These are phyloP conservation scores for Apantesis nais DNA, from an alignment of 2,888 invertebrate species.

Conservation along the genomic window DNA sequence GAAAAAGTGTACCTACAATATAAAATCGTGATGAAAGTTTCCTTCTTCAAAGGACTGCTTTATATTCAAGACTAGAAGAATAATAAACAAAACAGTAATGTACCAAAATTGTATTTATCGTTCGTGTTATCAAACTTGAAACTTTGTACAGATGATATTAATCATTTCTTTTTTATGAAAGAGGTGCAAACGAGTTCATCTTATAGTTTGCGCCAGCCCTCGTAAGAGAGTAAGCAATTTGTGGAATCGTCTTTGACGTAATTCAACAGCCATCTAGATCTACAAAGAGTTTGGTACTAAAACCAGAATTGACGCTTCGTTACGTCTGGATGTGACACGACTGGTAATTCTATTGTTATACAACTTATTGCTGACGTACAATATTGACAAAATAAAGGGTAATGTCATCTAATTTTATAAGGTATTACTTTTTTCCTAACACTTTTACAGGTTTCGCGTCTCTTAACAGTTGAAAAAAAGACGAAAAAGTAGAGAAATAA, in stretches of 20 bases:
- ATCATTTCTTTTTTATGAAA: no score
- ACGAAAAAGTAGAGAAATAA: no score
- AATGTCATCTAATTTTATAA: neutral
- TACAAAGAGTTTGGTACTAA: constrained; percentile 14
- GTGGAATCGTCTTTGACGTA: constrained; percentile 31
- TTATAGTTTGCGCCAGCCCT: constrained; percentile 28
- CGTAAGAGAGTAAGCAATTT: constrained; percentile 31
- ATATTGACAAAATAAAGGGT: neutral
- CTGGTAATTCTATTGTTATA: constrained; percentile 12
- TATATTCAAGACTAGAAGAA: no score
- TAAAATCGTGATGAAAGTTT: no score
- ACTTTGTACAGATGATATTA: no score
- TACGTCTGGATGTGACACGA: constrained; percentile 10
- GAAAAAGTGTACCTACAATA: neutral
- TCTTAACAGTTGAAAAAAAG: neutral
- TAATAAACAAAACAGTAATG: no score
- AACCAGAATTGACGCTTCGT: constrained; percentile 6
- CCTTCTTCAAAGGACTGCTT: no score
- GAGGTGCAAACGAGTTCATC: no score
- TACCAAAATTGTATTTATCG: no score
- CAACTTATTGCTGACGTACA: constrained; percentile 2
- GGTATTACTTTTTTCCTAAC: neutral
- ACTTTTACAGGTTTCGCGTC: neutral
- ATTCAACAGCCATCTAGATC: constrained; percentile 31
- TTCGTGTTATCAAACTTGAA: no score